Evolutionary conservation across 1,140 invertebrate genomes (phyloP).

Genomic region (Drosophila ananassae): DNA sequence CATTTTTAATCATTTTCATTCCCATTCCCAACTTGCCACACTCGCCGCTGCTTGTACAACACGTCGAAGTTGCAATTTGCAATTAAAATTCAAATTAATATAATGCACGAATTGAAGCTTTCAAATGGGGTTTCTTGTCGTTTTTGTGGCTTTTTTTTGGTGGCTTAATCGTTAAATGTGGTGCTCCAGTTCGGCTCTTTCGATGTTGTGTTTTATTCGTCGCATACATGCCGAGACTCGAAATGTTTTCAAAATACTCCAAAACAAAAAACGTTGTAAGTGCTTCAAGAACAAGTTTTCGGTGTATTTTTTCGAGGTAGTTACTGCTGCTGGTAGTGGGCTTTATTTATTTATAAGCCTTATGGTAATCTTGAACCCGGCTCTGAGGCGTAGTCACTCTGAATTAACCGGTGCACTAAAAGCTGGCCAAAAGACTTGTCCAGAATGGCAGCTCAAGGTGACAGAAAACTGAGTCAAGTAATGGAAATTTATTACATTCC

Average conservation of each 20-base stretch:
- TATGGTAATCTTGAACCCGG: conserved; percentile 64
- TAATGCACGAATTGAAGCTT: conserved; percentile 62
- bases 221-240: conserved; percentile 54
- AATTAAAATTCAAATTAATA: conserved; percentile 81
- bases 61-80: conserved; percentile 57
- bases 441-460: conserved; percentile 55
- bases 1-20: conserved; percentile 62
- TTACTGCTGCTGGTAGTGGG: conserved; percentile 24
- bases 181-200: conserved; percentile 60
- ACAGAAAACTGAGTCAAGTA: conserved; percentile 24
- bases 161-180: conserved; percentile 50
- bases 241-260: conserved; percentile 42
- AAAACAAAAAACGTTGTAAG: conserved; percentile 44
- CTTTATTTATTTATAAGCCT: conserved; percentile 63
- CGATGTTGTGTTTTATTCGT: conserved; percentile 29
- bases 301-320: conserved; percentile 25
- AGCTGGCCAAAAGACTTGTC: conserved; percentile 30
- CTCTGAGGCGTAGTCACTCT: conserved; percentile 59
- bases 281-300: conserved; percentile 65
- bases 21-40: conserved; percentile 20
- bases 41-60: conserved; percentile 30
- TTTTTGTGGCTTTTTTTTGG: conserved; percentile 26
- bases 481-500: conserved; percentile 48
- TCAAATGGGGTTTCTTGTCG: conserved; percentile 51
- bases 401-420: conserved; percentile 39